Percentiles rank a stretch among this genome's conserved stretches.
Evolutionary conservation across 2,113 vertebrate genomes (phyloP).

Genomic region (Excalfactoria chinensis): DNA sequence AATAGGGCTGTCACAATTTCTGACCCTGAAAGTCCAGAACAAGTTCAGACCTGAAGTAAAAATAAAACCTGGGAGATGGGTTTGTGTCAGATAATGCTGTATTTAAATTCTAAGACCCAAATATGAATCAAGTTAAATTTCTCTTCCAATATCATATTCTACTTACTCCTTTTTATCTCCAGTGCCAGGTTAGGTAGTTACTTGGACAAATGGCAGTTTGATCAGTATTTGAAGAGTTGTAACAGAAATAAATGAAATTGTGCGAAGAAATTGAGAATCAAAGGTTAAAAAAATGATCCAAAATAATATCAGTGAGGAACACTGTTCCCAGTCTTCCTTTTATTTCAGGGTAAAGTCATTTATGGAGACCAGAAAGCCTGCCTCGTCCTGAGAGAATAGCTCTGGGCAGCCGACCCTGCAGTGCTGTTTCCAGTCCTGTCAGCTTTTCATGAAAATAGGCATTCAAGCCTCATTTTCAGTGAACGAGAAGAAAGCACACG

Average conservation of each 20-base stretch:
- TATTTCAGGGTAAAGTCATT: background rate
- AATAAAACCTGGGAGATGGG: background rate
- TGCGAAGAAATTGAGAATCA: background rate
- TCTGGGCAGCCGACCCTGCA: background rate
- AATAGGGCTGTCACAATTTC: background rate
- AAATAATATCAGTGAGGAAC: background rate
- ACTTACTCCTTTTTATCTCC: background rate
- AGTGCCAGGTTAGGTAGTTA: background rate
- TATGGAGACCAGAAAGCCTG: background rate
- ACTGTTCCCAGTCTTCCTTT: background rate
- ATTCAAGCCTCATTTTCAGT: background rate
- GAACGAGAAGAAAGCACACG: background rate
- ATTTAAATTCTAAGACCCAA: background rate
- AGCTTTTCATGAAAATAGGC: background rate
- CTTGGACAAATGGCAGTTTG: background rate
- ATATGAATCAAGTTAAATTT: background rate
- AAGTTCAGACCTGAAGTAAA: background rate
- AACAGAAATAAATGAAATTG: background rate
- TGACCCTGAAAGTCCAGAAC: background rate
- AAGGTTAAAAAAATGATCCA: background rate
- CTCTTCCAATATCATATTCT: background rate
- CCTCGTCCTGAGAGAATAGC: accelerated
- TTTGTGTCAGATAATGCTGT: background rate
- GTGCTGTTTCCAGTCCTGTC: background rate
- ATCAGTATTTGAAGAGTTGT: background rate